phyloP scores from a whole-genome alignment of 2,888 invertebrate species.

The Drosophila kanekoi region DNA sequence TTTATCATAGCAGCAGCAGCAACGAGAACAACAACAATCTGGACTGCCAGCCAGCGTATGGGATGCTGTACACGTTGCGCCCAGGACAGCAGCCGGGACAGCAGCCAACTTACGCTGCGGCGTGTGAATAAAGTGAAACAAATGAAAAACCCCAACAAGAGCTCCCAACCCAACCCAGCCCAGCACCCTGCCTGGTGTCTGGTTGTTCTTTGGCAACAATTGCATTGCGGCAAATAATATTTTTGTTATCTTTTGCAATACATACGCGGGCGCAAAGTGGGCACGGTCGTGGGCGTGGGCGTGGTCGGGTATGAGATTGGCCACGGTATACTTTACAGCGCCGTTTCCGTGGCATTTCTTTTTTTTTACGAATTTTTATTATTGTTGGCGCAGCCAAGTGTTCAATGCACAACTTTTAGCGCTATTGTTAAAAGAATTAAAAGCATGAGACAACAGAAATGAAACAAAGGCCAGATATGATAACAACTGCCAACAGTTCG shows the following conservation, averaged over 20 bases:
- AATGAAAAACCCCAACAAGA: constrained; percentile 58
- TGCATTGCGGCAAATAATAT: constrained; percentile 80
- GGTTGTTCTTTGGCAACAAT: constrained; percentile 75
- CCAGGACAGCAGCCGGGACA: constrained; percentile 23
- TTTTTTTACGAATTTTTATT: not conserved
- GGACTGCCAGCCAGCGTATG: constrained; percentile 53
- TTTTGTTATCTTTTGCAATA: constrained; percentile 73
- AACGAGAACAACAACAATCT: constrained; percentile 14
- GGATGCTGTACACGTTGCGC: constrained; percentile 70
- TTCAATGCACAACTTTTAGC: constrained; percentile 79
- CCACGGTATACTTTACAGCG: constrained; percentile 67
- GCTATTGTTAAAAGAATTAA: constrained; percentile 79
- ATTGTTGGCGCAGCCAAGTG: constrained; percentile 71
- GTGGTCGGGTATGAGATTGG: constrained; percentile 23
- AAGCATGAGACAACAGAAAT: constrained; percentile 65
- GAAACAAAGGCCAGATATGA: constrained; percentile 76
- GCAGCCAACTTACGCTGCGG: constrained; percentile 49
- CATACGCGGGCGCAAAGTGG: constrained; percentile 25
- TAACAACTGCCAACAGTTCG: constrained; percentile 40
- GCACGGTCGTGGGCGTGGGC: constrained; percentile 12
- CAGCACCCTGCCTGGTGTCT: not conserved
- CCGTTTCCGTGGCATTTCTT: constrained; percentile 59
- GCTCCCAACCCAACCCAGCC: no score
- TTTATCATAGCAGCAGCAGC: constrained; percentile 62
- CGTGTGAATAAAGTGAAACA: constrained; percentile 78